phyloP scores from a whole-genome alignment of 2,113 vertebrate species.

The Eptesicus fuscus region DNA sequence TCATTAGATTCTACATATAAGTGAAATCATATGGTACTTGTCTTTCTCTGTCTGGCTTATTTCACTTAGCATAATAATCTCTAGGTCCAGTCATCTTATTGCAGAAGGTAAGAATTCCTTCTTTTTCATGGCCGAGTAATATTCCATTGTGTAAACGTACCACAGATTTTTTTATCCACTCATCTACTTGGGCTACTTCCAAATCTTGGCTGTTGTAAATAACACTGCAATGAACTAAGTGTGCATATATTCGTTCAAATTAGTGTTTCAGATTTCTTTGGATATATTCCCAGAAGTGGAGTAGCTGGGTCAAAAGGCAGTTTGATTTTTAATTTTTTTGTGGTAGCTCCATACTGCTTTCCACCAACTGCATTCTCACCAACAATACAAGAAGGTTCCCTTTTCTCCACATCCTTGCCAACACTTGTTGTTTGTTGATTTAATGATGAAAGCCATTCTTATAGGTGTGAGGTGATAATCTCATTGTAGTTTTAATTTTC shows the following conservation, averaged over 20 bases:
- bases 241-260: not conserved
- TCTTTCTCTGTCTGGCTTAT: not conserved
- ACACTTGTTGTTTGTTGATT: not conserved
- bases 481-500: not conserved
- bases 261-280: not conserved
- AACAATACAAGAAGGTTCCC: not conserved
- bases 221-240: not conserved
- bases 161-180: not conserved
- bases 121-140: not conserved
- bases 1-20: not conserved
- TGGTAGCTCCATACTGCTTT: not conserved
- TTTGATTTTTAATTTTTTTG: not conserved
- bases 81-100: not conserved
- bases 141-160: not conserved
- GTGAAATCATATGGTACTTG: not conserved
- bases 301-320: not conserved
- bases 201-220: not conserved
- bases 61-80: not conserved
- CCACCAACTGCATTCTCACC: not conserved
- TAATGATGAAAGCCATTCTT: not conserved
- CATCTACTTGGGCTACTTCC: too few relatives aligned
- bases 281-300: not conserved
- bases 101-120: not conserved
- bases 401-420: not conserved
- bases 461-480: not conserved